Percentiles rank a stretch among this genome's conserved stretches.
Evolutionary conservation across 2,888 invertebrate species (phyloP).

Genomic region (Drosophila paracracens): DNA sequence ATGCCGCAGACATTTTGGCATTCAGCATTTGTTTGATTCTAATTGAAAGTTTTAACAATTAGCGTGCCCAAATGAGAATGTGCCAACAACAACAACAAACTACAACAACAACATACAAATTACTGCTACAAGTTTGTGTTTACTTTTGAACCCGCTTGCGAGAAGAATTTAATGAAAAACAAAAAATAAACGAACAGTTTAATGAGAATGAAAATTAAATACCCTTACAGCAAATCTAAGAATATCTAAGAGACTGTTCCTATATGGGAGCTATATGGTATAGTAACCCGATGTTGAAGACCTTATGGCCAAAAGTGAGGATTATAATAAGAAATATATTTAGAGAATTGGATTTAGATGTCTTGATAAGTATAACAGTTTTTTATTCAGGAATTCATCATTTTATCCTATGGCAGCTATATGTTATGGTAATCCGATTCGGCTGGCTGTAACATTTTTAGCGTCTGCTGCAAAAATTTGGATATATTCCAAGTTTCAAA

Average conservation of each 20-base stretch:
- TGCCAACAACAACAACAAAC: neutral
- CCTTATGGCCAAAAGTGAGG: neutral
- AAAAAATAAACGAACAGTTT: neutral
- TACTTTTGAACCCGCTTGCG: slow-evolving; percentile 19
- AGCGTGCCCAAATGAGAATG: slow-evolving; percentile 34
- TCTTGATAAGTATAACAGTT: neutral
- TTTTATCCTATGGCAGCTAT: neutral
- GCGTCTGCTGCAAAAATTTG: neutral
- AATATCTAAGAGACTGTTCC: neutral
- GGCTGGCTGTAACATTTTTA: neutral
- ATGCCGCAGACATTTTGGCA: slow-evolving; percentile 46
- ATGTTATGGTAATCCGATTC: neutral
- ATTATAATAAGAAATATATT: neutral
- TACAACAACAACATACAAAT: slow-evolving; percentile 26
- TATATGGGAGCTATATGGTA: neutral
- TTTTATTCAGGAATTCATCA: accelerated
- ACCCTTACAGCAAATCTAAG: neutral
- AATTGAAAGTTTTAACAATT: slow-evolving; percentile 74
- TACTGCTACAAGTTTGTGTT: slow-evolving; percentile 38
- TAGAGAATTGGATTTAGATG: neutral
- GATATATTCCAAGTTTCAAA: neutral
- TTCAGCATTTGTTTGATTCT: slow-evolving; percentile 32
- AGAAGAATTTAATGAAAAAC: slow-evolving; percentile 35
- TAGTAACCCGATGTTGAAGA: neutral
- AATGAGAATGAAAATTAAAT: neutral